Evolutionary conservation across 2,888 invertebrate species (phyloP), one percentile per base, ranked within the genome.

Genomic region (Pristionchus fissidentatus): DNA sequence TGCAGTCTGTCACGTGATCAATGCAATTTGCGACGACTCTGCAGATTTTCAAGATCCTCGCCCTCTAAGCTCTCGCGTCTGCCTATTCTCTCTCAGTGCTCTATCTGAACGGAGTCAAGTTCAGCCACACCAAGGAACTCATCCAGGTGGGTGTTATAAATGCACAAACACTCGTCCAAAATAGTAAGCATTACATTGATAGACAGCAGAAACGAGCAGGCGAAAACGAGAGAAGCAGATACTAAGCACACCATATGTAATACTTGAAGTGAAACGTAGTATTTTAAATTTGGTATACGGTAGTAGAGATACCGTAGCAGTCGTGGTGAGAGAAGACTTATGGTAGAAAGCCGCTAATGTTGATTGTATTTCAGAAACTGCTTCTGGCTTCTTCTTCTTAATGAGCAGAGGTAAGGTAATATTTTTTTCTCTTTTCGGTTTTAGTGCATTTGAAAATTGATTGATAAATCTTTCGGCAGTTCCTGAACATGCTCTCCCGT

Each of bases 31-130:
- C 99, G 32, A 99, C 99, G 0, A 99, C 99, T 0, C 94, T 99
- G 85, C 99, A 99, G 93, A 99, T 99, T 99, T 99, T 99, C 94
- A 99, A 99, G 94, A 99, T 99, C 90, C 94, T 99, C 84, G 99
- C 99, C 0, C 93, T 99, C 83, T 99, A 99, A 93, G 99, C 99
- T 0, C 94, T 99, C 3, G 96, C 99, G 87, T 94, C 98, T 87
- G 99, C 99, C 0, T 99, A 99, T 94, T 97, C 97, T 91, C 89
- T 99, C 93, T 98, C 98, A 3, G 98, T 99, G 41, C 94, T 99
- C 35, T 99, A 99, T 93, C 95, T 99, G 87, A 98, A 98, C 93
- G 98, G 98, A 22, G 96, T 99, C 88, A 99, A 97, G 93, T 96
- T 98, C 92, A 87, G 87, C 83, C 92, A 99, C 93, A 95, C 96